Evolutionary conservation across 2,888 invertebrate genomes (phyloP), one percentile per base, ranked within the genome.

Genomic region (Machimus rusticus): DNA sequence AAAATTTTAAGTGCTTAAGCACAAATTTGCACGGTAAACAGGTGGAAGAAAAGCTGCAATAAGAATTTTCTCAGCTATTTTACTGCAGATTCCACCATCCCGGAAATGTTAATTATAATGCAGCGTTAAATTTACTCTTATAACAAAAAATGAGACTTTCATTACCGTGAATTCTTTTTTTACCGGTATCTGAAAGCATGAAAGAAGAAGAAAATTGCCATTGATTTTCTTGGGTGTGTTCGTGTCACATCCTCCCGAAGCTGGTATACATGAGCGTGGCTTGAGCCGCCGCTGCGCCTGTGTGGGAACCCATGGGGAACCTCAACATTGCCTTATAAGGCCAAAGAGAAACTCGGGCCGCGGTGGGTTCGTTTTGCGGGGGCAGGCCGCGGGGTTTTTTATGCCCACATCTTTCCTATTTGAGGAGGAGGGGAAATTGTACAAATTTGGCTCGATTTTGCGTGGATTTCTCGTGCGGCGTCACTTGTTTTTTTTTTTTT

Each of bases 321-420:
- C 34, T 37, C 55, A 82, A 57, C 57, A 88, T 88, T 88, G 87
- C 88, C 88, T 87, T 88, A 86, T 88, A 88, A 87, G 88, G 88
- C 87, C 87, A 88, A 81, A 88, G 84, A 84, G 82, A 82, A 82
- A 82, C 16, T 51, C 37, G 4, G 57, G 34, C 16, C 16, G 19
- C 5, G 39, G 6, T 37, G 55, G 79, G 46, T n/a, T 16, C 14
- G 19, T 0, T 5, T 78, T 78, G 78, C 19, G 43, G 23, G 3
- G 78, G 78, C 43, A 43, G 78, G 1, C 14, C 5, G 78, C 78
- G 43, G 43, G 37, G 39, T 31, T 81, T 51, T 46, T 46, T 12
- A 4, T 81, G 31, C 79, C 39, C 28, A 46, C 79, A 37, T 43
- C 19, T 39, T 28, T 55, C 16, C 28, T 31, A 79, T 19, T 77